Percentiles rank a stretch among this genome's conserved stretches.
These are phyloP conservation scores for Periphyllus acericola DNA, from an alignment of 2,888 invertebrate species.

Conservation along the genomic window DNA sequence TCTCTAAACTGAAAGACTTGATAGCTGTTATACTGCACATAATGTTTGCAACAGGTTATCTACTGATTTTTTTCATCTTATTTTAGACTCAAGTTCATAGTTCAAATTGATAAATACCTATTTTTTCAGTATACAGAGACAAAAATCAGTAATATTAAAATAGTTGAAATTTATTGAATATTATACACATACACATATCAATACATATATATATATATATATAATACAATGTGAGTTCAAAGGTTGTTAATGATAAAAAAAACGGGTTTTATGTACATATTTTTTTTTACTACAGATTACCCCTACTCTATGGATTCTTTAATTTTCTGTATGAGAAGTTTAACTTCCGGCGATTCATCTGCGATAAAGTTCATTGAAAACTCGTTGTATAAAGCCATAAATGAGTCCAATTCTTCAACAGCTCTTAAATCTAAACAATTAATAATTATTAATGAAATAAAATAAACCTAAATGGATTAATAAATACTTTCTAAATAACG, in stretches of 20 bases:
- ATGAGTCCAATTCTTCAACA: conserved; percentile 48
- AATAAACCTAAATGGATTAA: not conserved
- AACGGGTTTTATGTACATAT: conserved; percentile 18
- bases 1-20: conserved; percentile 23
- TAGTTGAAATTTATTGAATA: conserved; percentile 34
- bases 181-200: not conserved
- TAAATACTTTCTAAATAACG: not conserved
- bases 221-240: conserved; percentile 32
- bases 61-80: conserved; percentile 13
- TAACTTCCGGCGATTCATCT: conserved; percentile 58
- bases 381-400: conserved; percentile 33
- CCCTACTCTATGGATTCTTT: conserved; percentile 45
- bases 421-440: conserved; percentile 47
- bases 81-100: conserved; percentile 31
- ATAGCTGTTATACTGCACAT: conserved; percentile 23
- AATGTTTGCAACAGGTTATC: conserved; percentile 24
- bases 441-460: conserved; percentile 11
- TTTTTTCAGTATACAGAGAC: conserved; percentile 19
- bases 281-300: not conserved
- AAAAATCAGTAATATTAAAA: conserved; percentile 44
- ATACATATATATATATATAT: conserved; percentile 1
- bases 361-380: conserved; percentile 53
- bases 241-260: conserved; percentile 50
- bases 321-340: conserved; percentile 51
- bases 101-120: conserved; percentile 40